A percentile compares a stretch with the other conserved stretches of the same genome.
These are phyloP conservation scores for Myiagra hebetior DNA, from an alignment of 2,113 vertebrate species.

Conservation along the genomic window DNA sequence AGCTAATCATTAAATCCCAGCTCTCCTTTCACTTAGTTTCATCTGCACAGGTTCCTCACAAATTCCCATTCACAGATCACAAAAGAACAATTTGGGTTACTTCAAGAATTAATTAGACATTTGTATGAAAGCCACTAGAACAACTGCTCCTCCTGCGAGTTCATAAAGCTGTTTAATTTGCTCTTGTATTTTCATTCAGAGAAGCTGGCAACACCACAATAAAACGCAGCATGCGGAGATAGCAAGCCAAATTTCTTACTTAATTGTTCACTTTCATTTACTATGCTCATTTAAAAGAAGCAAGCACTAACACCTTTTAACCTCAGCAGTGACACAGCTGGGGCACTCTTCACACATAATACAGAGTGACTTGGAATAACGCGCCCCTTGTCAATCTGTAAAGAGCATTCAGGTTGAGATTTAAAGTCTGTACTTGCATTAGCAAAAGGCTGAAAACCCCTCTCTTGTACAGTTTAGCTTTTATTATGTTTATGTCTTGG, in stretches of 20 bases:
- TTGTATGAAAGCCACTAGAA: constrained; percentile 74
- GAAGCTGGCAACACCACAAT: constrained; percentile 70
- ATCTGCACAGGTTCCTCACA: constrained; percentile 64
- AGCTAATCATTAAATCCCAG: constrained; percentile 66
- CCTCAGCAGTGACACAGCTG: constrained; percentile 68
- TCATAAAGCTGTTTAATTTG: constrained; percentile 77
- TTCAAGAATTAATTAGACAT: constrained; percentile 77
- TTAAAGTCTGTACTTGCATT: constrained; percentile 19
- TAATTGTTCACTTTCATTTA: constrained; percentile 73
- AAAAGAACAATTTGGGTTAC: constrained; percentile 77
- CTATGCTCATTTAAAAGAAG: constrained; percentile 68
- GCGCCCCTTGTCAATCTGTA: constrained; percentile 51
- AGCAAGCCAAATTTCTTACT: constrained; percentile 69
- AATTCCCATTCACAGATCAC: constrained; percentile 71
- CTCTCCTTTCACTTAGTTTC: constrained; percentile 55
- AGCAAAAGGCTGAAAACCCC: constrained; percentile 11
- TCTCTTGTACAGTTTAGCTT: constrained; percentile 43
- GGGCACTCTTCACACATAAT: constrained; percentile 63
- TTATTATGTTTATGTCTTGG: constrained; percentile 54
- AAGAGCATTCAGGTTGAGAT: constrained; percentile 50
- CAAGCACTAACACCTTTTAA: constrained; percentile 67
- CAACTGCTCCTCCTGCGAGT: constrained; percentile 75
- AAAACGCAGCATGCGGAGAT: constrained; percentile 66
- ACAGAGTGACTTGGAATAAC: constrained; percentile 50
- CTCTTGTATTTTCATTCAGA: constrained; percentile 73